Conservation (phyloP, 2,888 invertebrate genomes). For the Drosophila phalerata region DNA sequence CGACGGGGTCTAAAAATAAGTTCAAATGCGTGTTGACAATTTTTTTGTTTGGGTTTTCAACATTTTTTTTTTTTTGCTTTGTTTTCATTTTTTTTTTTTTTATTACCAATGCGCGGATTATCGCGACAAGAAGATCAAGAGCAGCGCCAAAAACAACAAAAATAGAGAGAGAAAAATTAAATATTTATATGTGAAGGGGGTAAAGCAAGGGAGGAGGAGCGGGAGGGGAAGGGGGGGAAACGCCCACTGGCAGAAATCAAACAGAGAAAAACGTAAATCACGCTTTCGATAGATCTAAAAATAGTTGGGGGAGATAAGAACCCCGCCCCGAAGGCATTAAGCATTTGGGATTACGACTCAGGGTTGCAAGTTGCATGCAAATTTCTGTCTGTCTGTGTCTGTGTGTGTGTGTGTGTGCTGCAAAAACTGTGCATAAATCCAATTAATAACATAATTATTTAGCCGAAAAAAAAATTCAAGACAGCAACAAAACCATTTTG, state of each 20-base stretch:
- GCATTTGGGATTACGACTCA: constrained; percentile 36
- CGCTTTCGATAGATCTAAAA: constrained; percentile 76
- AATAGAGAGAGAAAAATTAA: constrained; percentile 31
- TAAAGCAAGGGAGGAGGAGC: constrained; percentile 27
- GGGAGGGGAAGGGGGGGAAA: constrained; percentile 48
- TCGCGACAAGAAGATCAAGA: constrained; percentile 79
- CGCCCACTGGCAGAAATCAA: constrained; percentile 63
- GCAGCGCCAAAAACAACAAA: constrained; percentile 40
- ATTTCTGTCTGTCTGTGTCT: constrained; percentile 29
- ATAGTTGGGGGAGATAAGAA: constrained; percentile 71
- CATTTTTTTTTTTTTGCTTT: constrained; percentile 18
- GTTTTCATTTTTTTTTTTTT: constrained; percentile 28
- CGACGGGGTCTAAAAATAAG: constrained; percentile 75
- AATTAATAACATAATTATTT: constrained; percentile 78
- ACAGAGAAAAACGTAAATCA: constrained; percentile 72
- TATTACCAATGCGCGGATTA: constrained; percentile 75
- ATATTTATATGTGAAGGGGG: constrained; percentile 65
- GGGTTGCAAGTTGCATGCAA: constrained; percentile 50
- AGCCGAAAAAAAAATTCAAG: constrained; percentile 26
- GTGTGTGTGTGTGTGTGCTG: constrained; percentile 40
- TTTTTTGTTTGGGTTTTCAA: constrained; percentile 28
- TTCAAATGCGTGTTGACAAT: constrained; percentile 80
- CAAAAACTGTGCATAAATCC: constrained; percentile 73
- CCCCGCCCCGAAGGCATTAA: constrained; percentile 31
- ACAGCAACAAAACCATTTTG: constrained; percentile 53